These are phyloP conservation scores for Dynastes tityus DNA, from an alignment of 2,888 invertebrate genomes.

Conservation along the genomic window DNA sequence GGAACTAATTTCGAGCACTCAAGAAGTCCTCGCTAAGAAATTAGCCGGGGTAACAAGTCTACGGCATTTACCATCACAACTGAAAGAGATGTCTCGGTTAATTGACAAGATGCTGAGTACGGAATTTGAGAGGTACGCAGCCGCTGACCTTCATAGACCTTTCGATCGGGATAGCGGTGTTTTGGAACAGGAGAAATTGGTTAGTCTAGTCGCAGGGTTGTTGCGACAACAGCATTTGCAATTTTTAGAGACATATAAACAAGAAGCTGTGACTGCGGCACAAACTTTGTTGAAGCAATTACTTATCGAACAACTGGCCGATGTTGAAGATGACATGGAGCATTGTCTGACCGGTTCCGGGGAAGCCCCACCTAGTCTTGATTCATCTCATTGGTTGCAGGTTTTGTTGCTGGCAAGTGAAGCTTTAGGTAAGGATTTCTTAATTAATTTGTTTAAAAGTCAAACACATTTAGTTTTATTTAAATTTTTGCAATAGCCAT, in stretches of 20 bases:
- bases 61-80: conserved; percentile 94
- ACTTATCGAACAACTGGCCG: conserved; percentile 84
- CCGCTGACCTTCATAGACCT: conserved; percentile 92
- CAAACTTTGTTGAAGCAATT: conserved; percentile 92
- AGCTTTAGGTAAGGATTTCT: conserved; percentile 63
- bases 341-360: conserved; percentile 73
- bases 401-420: conserved; percentile 67
- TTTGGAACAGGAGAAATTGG: conserved; percentile 84
- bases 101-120: conserved; percentile 98
- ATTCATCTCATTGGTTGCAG: conserved; percentile 68
- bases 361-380: conserved; percentile 67
- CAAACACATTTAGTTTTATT: no score
- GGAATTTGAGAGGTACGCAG: conserved; percentile 92
- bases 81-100: conserved; percentile 94
- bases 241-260: conserved; percentile 89
- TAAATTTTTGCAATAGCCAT: no score
- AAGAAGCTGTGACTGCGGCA: conserved; percentile 91
- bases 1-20: conserved; percentile 96
- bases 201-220: conserved; percentile 84
- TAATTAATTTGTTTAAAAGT: neutral
- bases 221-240: conserved; percentile 89
- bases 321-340: conserved; percentile 73
- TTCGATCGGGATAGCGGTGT: conserved; percentile 75
- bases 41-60: conserved; percentile 95
- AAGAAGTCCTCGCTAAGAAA: conserved; percentile 92